Evolutionary conservation across 2,797 vertebrate genomes (phyloP).

Genomic region (Syndactyla subalaris): DNA sequence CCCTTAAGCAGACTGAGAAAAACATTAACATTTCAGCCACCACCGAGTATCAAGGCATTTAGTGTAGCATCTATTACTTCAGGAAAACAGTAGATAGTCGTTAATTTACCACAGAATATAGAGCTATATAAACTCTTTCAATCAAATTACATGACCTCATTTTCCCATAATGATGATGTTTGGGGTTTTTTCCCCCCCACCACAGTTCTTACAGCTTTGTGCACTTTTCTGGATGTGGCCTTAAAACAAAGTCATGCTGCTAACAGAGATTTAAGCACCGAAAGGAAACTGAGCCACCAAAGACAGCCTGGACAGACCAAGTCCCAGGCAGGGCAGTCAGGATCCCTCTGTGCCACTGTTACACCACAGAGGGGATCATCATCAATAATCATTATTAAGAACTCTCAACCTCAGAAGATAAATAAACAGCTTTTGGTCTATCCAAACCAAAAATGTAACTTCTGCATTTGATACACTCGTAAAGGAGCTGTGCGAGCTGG

Average conservation of each 20-base stretch:
- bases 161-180: neutral
- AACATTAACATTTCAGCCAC: neutral
- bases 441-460: neutral
- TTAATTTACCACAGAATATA: neutral
- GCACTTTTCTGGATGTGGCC: neutral
- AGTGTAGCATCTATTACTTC: neutral
- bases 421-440: neutral
- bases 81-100: neutral
- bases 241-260: neutral
- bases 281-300: neutral
- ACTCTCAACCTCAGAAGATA: neutral
- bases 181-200: rapidly evolving
- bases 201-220: neutral
- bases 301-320: neutral
- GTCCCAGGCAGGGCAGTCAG: neutral
- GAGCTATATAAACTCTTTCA: neutral
- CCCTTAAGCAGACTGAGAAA: neutral
- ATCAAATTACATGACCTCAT: neutral
- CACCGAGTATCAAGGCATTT: neutral
- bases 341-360: neutral
- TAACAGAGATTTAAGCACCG: neutral
- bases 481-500: neutral
- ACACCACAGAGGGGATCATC: neutral
- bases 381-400: neutral
- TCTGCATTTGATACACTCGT: neutral